A percentile compares a stretch with the other conserved stretches of the same genome.
These are phyloP conservation scores for Monomorium pharaonis DNA, from an alignment of 1,140 invertebrate genomes.

Conservation along the genomic window DNA sequence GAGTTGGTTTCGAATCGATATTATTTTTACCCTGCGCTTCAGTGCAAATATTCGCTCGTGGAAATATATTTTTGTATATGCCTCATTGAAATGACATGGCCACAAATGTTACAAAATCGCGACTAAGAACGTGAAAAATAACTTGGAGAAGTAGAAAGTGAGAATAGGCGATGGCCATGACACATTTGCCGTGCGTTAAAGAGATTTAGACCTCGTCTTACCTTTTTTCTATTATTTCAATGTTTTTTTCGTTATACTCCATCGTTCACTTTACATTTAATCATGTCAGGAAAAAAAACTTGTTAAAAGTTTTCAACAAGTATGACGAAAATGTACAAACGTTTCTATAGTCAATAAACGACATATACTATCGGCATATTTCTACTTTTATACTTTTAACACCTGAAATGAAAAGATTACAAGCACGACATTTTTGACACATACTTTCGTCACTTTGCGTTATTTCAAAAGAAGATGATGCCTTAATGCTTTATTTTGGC, in stretches of 20 bases:
- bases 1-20: background rate
- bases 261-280: background rate
- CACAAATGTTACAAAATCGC: background rate
- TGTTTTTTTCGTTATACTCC: background rate
- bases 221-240: background rate
- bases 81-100: background rate
- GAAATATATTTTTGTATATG: background rate
- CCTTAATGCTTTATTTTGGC: background rate
- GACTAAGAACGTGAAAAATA: background rate
- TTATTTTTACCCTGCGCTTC: conserved; percentile 9
- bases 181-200: conserved; percentile 48
- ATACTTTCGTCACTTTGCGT: background rate
- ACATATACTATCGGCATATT: background rate
- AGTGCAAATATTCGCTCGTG: background rate
- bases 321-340: background rate
- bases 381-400: background rate
- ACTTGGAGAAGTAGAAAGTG: conserved; percentile 47
- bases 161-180: conserved; percentile 58
- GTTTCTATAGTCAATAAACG: background rate
- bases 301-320: no score
- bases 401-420: background rate
- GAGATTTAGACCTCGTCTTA: conserved; percentile 4
- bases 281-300: no score
- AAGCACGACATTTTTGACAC: background rate
- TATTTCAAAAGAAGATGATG: background rate